A percentile compares a stretch with the other conserved stretches of the same genome.
These are phyloP conservation scores for Holacanthus passer DNA, from an alignment of 2,113 vertebrate species.

Conservation along the genomic window DNA sequence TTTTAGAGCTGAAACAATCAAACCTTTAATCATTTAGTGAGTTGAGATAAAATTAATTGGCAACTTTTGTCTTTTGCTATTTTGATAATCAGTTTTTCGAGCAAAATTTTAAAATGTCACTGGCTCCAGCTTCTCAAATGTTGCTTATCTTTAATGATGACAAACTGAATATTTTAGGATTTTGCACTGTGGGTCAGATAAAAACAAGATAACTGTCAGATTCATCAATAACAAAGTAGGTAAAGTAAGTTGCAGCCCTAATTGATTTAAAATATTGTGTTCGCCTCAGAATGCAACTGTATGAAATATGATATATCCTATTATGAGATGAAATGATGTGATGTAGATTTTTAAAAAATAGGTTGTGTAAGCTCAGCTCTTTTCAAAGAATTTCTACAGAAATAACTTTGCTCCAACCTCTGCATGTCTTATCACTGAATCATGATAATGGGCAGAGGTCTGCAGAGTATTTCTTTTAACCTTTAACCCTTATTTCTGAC, in stretches of 20 bases:
- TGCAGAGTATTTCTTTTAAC: conserved; percentile 41
- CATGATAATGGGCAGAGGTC: conserved; percentile 44
- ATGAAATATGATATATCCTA: neutral
- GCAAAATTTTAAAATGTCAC: no score
- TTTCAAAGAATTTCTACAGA: conserved; percentile 6
- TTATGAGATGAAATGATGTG: neutral
- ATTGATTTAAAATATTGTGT: neutral
- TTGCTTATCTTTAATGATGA: neutral
- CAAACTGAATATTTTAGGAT: neutral
- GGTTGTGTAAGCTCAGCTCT: neutral
- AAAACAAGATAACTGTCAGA: neutral
- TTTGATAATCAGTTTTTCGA: neutral
- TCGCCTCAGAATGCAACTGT: neutral
- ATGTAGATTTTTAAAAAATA: neutral
- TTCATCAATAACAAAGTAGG: neutral
- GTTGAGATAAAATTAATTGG: neutral
- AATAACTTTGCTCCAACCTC: conserved; percentile 44
- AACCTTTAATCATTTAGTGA: neutral
- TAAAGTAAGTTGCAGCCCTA: no score
- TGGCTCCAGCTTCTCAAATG: neutral
- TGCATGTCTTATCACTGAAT: conserved; percentile 55
- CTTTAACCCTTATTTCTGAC: conserved; percentile 50
- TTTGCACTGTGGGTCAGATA: neutral
- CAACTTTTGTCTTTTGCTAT: no score
- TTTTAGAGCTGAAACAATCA: neutral